These are phyloP conservation scores for Leptinotarsa haldemani DNA, from an alignment of 2,888 invertebrate genomes.

Conservation along the genomic window DNA sequence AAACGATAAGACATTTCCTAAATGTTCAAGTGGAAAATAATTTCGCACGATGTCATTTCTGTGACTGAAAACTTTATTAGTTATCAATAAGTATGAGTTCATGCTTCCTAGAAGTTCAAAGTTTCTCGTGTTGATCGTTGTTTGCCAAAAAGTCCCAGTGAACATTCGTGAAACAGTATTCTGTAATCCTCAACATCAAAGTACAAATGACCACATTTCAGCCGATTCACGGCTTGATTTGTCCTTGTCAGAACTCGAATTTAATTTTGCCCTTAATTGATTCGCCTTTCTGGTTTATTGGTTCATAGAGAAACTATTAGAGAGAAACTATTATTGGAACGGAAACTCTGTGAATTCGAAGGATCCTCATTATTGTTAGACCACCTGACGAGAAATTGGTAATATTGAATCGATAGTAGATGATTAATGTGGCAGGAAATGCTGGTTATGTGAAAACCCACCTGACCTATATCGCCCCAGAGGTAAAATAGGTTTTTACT, in stretches of 20 bases:
- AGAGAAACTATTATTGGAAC: not conserved
- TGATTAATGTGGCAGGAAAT: not conserved
- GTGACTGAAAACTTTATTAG: no score
- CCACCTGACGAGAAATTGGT: not conserved
- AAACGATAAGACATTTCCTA: no score
- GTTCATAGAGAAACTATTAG: not conserved
- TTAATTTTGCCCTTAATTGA: not conserved
- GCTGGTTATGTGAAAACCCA: not conserved
- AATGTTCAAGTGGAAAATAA: no score
- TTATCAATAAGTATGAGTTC: not conserved
- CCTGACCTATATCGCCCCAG: not conserved
- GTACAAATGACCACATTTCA: constrained; percentile 3
- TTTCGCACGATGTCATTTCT: no score
- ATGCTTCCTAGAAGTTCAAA: no score
- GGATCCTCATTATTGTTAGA: not conserved
- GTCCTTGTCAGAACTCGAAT: not conserved
- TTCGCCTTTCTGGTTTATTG: not conserved
- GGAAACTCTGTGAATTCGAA: not conserved
- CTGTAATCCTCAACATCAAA: not conserved
- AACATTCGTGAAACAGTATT: not conserved
- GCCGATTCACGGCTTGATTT: not conserved
- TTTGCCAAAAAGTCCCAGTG: not conserved
- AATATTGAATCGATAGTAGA: constrained; percentile 14
- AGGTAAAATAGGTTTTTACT: not conserved
- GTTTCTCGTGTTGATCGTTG: no score